These are phyloP conservation scores for Hyperoplus lanceolatus DNA, from an alignment of 2,797 vertebrate species.

Conservation along the genomic window DNA sequence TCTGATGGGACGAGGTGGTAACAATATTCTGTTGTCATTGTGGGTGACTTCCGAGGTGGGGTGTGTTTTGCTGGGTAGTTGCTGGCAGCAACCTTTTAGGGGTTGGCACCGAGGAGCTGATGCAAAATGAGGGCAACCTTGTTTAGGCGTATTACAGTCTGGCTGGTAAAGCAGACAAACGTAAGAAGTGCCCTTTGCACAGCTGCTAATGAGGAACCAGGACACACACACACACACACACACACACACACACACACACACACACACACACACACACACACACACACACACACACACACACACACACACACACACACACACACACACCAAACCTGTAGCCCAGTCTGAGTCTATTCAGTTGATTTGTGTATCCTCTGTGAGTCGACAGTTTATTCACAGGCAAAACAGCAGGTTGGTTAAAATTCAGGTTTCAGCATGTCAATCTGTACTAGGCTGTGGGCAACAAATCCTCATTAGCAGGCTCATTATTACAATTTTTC, in stretches of 20 bases:
- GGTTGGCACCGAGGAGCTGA: conserved; percentile 27
- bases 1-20: conserved; percentile 16
- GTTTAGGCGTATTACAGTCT: conserved; percentile 45
- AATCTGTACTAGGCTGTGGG: conserved; percentile 21
- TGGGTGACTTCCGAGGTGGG: conserved; percentile 25
- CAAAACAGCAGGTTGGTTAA: conserved; percentile 33
- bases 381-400: conserved; percentile 26
- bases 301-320: neutral
- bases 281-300: neutral
- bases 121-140: conserved; percentile 43
- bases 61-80: conserved; percentile 33
- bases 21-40: conserved; percentile 34
- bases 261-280: conserved; percentile 1
- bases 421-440: conserved; percentile 32
- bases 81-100: conserved; percentile 48
- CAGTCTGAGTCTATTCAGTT: conserved; percentile 38
- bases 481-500: conserved; percentile 27
- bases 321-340: conserved; percentile 16
- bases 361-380: conserved; percentile 12
- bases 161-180: conserved; percentile 24
- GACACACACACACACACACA: neutral
- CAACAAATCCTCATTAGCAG: conserved; percentile 55
- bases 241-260: neutral
- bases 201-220: conserved; percentile 53
- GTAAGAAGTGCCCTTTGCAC: conserved; percentile 32